A percentile compares a stretch with the other conserved stretches of the same genome.
phyloP scores from a whole-genome alignment of 2,797 vertebrate genomes.

The Clarias fuscus region DNA sequence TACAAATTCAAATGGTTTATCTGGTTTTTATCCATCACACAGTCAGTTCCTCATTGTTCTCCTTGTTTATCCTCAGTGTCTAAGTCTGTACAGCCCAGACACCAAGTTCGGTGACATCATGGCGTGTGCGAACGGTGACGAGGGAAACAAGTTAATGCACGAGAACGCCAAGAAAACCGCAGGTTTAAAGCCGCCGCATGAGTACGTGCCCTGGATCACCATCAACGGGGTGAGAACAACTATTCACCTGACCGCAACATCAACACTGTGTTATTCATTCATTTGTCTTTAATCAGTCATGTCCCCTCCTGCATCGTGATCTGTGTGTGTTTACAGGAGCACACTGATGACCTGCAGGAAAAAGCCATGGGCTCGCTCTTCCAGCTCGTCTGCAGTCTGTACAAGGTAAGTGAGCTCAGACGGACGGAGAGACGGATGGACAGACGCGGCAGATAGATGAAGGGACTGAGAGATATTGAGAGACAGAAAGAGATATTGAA shows the following conservation, averaged over 20 bases:
- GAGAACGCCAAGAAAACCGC: constrained; percentile 78
- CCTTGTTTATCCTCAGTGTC: constrained; percentile 72
- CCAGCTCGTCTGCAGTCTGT: constrained; percentile 78
- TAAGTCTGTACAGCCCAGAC: constrained; percentile 63
- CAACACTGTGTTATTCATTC: background rate
- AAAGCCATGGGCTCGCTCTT: constrained; percentile 73
- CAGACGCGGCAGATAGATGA: background rate
- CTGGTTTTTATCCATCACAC: too few species aligned
- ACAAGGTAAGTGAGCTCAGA: constrained; percentile 72
- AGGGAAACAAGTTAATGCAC: constrained; percentile 85
- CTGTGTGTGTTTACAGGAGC: constrained; percentile 58
- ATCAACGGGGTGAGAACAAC: constrained; percentile 80
- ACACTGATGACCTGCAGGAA: constrained; percentile 69
- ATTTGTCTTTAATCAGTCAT: background rate
- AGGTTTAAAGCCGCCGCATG: constrained; percentile 76
- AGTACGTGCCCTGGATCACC: constrained; percentile 90
- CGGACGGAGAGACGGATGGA: background rate
- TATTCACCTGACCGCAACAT: background rate
- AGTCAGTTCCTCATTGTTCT: background rate
- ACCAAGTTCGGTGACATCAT: constrained; percentile 61
- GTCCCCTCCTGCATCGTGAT: background rate
- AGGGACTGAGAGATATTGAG: background rate
- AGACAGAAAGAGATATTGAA: background rate
- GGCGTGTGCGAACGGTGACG: constrained; percentile 75
- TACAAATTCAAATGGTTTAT: too few species aligned